These are phyloP conservation scores for Catharus ustulatus DNA, from an alignment of 2,797 vertebrate species.

Conservation along the genomic window DNA sequence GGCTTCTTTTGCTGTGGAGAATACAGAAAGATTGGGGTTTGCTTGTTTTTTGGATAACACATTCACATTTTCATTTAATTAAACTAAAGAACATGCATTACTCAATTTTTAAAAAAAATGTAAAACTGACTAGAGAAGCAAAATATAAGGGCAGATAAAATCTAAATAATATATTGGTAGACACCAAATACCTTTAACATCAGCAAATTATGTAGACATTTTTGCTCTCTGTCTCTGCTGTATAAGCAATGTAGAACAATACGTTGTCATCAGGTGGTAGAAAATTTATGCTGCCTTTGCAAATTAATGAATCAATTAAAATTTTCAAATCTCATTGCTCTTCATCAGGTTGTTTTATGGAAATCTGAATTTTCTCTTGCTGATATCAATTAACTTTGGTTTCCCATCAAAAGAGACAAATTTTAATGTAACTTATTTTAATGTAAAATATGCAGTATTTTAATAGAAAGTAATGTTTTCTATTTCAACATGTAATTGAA, in stretches of 20 bases:
- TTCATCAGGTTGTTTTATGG: neutral
- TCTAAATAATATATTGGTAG: neutral
- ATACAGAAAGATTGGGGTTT: neutral
- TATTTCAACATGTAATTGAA: neutral
- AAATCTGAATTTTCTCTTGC: neutral
- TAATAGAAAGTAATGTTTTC: neutral
- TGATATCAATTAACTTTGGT: neutral
- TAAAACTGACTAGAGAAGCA: neutral
- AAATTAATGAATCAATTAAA: neutral
- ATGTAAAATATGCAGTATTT: neutral
- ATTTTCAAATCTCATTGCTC: neutral
- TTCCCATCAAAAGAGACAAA: neutral
- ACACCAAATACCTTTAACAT: neutral
- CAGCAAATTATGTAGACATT: neutral
- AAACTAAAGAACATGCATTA: neutral
- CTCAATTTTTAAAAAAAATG: fast-evolving
- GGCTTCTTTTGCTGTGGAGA: neutral
- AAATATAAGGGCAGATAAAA: neutral
- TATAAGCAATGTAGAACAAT: neutral
- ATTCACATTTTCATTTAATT: neutral
- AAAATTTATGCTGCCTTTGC: neutral
- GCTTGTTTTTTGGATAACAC: neutral
- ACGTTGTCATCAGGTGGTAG: neutral
- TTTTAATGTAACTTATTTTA: neutral
- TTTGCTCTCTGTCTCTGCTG: neutral